A percentile compares a stretch with the other conserved stretches of the same genome.
Evolutionary conservation across 2,797 vertebrate species (phyloP).

Genomic region (Ctenosaura bakeri): DNA sequence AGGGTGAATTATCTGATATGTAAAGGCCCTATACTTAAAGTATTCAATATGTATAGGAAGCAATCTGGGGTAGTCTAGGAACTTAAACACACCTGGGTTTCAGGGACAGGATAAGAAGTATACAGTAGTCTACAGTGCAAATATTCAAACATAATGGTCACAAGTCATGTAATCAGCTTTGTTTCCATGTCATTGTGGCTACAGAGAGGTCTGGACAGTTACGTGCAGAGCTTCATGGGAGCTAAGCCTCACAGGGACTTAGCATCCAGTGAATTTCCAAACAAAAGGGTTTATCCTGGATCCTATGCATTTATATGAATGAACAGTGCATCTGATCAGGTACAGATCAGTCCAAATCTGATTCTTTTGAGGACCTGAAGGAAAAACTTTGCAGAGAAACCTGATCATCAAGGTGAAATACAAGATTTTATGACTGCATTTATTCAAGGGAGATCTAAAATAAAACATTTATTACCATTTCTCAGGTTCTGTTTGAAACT

Average conservation of each 20-base stretch:
- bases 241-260: background rate
- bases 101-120: background rate
- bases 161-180: background rate
- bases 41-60: slow-evolving; percentile 32
- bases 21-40: slow-evolving; percentile 52
- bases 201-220: background rate
- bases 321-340: background rate
- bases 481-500: slow-evolving; percentile 22
- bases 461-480: background rate
- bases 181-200: background rate
- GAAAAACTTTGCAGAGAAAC: background rate
- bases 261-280: background rate
- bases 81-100: slow-evolving; percentile 43
- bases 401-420: background rate
- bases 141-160: background rate
- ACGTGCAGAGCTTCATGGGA: background rate
- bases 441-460: background rate
- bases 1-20: background rate
- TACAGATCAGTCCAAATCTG: background rate
- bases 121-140: slow-evolving; percentile 39
- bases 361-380: too few species aligned
- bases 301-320: background rate
- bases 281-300: background rate
- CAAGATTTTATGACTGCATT: background rate
- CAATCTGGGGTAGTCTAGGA: slow-evolving; percentile 35